Conservation (phyloP, 2,113 vertebrate species). For the Pedetes capensis region DNA sequence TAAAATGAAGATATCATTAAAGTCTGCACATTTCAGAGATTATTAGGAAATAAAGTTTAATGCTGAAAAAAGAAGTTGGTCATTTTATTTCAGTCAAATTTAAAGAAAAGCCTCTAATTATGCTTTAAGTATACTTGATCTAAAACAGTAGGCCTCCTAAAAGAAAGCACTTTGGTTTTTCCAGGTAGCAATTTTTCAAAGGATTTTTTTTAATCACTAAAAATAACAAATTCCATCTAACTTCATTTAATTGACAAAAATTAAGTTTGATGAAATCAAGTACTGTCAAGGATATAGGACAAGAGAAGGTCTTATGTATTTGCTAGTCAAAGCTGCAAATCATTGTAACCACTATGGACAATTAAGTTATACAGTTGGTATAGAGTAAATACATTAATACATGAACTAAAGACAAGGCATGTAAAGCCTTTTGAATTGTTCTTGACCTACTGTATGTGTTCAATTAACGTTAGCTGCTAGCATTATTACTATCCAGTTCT, state of each 20-base stretch:
- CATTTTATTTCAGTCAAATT: not conserved
- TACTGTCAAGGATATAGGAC: not conserved
- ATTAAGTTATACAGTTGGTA: not conserved
- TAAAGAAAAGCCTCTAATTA: constrained; percentile 1
- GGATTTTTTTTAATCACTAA: not conserved
- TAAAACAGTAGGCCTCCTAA: not conserved
- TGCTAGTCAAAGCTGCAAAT: not conserved
- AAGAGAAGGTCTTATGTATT: not conserved
- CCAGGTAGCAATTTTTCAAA: not conserved
- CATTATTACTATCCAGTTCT: not conserved
- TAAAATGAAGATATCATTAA: not conserved
- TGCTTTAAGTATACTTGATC: not conserved
- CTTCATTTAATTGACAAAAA: not conserved
- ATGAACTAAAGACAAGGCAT: not conserved
- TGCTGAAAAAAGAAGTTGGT: constrained; percentile 11
- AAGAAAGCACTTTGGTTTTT: constrained; percentile 16
- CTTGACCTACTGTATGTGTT: not conserved
- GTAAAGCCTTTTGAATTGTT: not conserved
- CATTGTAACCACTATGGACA: not conserved
- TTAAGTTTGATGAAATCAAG: not conserved
- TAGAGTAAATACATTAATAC: not conserved
- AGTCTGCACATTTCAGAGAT: not conserved
- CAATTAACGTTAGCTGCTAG: not conserved
- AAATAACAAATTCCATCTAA: constrained; percentile 30
- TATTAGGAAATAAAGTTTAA: not conserved